phyloP scores from a whole-genome alignment of 2,888 invertebrate species.

The Leptinotarsa rubiginosa region DNA sequence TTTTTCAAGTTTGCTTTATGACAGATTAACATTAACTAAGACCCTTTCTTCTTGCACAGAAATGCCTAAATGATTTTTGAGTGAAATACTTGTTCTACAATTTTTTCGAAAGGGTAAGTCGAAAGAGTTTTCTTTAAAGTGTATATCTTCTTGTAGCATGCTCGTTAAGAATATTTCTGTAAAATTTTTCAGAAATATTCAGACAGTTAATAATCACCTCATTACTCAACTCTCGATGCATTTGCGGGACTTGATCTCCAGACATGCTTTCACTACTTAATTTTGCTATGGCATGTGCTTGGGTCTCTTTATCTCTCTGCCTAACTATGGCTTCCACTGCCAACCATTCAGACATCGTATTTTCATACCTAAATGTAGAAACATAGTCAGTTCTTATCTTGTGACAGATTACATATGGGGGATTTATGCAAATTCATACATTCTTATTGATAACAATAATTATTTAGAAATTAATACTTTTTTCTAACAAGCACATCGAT shows the following conservation, averaged over 20 bases:
- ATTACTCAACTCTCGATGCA: slow-evolving; percentile 69
- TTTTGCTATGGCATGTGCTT: slow-evolving; percentile 87
- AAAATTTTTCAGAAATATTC: slow-evolving; percentile 12
- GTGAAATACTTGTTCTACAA: too few relatives aligned
- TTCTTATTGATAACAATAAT: too few relatives aligned
- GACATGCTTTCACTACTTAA: slow-evolving; percentile 81
- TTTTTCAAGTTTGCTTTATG: too few relatives aligned
- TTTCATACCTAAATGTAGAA: slow-evolving; percentile 76
- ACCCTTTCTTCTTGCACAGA: too few relatives aligned
- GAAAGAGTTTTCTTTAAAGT: neutral
- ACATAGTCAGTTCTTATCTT: neutral
- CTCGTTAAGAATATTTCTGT: neutral
- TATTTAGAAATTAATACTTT: too few relatives aligned
- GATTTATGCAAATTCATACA: too few relatives aligned
- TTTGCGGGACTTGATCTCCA: slow-evolving; percentile 64
- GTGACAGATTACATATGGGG: too few relatives aligned
- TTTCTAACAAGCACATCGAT: too few relatives aligned
- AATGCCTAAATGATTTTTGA: too few relatives aligned
- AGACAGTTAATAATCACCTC: slow-evolving; percentile 61
- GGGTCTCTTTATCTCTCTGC: slow-evolving; percentile 84
- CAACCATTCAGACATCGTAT: slow-evolving; percentile 94
- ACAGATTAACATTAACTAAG: too few relatives aligned
- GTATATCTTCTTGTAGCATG: neutral
- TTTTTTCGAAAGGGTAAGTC: neutral
- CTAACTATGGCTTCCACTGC: slow-evolving; percentile 93